Base-by-base conservation (phyloP, 2,797 vertebrate species). In the Sebastes trivittatus region DNA sequence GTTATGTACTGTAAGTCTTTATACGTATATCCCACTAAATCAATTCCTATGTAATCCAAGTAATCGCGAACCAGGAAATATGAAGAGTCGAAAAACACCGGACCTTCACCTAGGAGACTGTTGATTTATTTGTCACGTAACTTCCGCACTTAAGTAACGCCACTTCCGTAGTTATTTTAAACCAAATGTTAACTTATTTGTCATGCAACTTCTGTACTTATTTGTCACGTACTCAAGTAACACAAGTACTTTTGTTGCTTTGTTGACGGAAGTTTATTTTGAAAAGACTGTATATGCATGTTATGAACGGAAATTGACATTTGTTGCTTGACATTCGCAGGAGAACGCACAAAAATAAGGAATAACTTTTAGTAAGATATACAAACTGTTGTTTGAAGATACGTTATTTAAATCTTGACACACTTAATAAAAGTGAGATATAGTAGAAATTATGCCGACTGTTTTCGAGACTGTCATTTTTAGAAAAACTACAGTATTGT, bases 1-100 rank as follows among this genome's bases (percentile, higher is more conserved):
- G 20, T 22, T 10, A 54, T 54, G 20, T 10, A 54, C 20, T n/a
- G 4, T 54, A 54, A n/a, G 20, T 54, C 8, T 0, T 52, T n/a
- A 18, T 4, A 52, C 9, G 1, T 46, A 52, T n/a, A 52, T 52
- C 49, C 20, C 49, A 10, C 18, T 9, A 52, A 52, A 52, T 20
- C 20, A 52, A 10, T 52, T 20, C 3, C 7, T 52, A 20, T 52
- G 3, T 52, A 52, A n/a, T 52, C 8, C 46, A 52, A 20, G 46
- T 52, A 52, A 52, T 42, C 14, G 6, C 0, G 14, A 0, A 42
- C 46, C 18, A 20, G 46, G 16, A 49, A 49, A 0, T 20, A 49
- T 0, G 8, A 0, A 49, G 18, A 49, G 46, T 8, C 16, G 3
- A 9, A 49, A 18, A 49, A 49, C 46, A 18, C 18, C 18, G 13